Evolutionary conservation across 2,888 invertebrate genomes (phyloP).

Genomic region (Quadriops clusia): DNA sequence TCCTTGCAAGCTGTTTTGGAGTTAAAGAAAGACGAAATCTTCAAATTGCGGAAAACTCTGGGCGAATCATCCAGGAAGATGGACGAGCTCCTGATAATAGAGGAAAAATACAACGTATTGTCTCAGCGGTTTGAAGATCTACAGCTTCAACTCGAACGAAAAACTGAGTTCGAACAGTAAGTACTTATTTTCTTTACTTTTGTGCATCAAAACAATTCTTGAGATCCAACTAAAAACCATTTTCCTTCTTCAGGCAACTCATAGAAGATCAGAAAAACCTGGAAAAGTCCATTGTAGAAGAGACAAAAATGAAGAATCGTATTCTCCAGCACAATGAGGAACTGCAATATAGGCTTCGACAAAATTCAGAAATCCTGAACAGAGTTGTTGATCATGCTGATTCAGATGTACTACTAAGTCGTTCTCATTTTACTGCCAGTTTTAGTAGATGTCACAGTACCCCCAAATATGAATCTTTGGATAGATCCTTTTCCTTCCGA

Average conservation of each 20-base stretch:
- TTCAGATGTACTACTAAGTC: constrained; percentile 22
- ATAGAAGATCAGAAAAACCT: constrained; percentile 60
- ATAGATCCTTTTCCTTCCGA: constrained; percentile 28
- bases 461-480: constrained; percentile 16
- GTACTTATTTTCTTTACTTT: constrained; percentile 19
- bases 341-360: constrained; percentile 73
- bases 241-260: constrained; percentile 40
- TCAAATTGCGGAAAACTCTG: constrained; percentile 59
- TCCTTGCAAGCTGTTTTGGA: constrained; percentile 82
- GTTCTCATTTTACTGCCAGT: constrained; percentile 30
- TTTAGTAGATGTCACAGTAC: constrained; percentile 25
- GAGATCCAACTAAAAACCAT: background rate
- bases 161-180: constrained; percentile 62
- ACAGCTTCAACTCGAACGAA: constrained; percentile 57
- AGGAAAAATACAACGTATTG: constrained; percentile 63
- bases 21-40: constrained; percentile 75
- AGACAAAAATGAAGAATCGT: constrained; percentile 65
- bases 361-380: constrained; percentile 61
- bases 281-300: constrained; percentile 60
- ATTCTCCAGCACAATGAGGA: constrained; percentile 78
- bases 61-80: constrained; percentile 60
- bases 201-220: constrained; percentile 4
- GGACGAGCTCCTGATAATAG: constrained; percentile 58
- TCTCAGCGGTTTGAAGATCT: constrained; percentile 81
- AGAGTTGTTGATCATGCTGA: constrained; percentile 33